These are phyloP conservation scores for Enteromius unitaeniatus DNA, from an alignment of 2,797 vertebrate species.

Conservation along the genomic window DNA sequence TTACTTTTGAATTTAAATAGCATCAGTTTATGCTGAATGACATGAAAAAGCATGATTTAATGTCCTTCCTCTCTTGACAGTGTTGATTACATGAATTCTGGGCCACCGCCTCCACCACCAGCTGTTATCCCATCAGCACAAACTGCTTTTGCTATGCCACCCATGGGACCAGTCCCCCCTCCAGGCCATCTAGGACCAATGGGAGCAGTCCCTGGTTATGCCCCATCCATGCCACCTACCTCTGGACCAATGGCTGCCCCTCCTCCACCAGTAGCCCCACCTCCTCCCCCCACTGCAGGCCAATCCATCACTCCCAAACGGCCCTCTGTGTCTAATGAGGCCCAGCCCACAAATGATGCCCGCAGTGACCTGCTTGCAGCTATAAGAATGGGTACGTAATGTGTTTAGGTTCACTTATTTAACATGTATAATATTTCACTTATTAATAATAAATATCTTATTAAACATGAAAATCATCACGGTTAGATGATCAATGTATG, in stretches of 20 bases:
- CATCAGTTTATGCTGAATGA: not conserved
- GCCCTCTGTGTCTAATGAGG: conserved; percentile 83
- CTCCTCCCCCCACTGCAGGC: conserved; percentile 84
- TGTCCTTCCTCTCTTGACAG: conserved; percentile 60
- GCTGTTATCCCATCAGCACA: conserved; percentile 91
- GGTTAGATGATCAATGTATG: too few relatives aligned
- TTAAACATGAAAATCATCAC: too few relatives aligned
- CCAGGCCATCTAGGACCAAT: conserved; percentile 77
- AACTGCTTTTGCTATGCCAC: conserved; percentile 92
- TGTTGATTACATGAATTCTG: conserved; percentile 79
- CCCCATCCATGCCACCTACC: conserved; percentile 79
- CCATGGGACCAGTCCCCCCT: conserved; percentile 82
- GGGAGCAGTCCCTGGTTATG: conserved; percentile 72
- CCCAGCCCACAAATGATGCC: conserved; percentile 81
- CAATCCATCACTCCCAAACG: conserved; percentile 77
- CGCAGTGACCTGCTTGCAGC: conserved; percentile 95
- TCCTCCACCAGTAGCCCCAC: conserved; percentile 88
- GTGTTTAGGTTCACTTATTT: not conserved
- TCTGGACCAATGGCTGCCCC: conserved; percentile 81
- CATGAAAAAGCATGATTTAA: not conserved
- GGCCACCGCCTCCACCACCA: conserved; percentile 75
- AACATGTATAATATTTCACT: not conserved
- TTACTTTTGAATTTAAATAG: not conserved
- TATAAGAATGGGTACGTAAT: conserved; percentile 92
- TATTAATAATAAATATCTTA: not conserved